phyloP scores from a whole-genome alignment of 2,888 invertebrate species.

The Pammene aurita region DNA sequence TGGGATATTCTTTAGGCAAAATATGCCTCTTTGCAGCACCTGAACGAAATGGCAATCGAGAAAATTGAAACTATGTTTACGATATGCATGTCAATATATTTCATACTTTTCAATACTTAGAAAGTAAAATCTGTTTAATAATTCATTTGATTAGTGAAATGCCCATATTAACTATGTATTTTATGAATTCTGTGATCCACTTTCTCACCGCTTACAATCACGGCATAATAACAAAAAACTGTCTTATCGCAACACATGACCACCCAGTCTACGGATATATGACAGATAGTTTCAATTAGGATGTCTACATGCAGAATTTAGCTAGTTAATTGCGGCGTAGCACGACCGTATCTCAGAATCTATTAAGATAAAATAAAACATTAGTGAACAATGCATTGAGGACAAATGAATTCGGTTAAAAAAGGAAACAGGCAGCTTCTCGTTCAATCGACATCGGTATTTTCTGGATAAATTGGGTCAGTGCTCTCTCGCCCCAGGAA shows the following conservation, averaged over 20 bases:
- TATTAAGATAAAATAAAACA: too few relatives aligned
- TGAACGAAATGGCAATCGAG: too few relatives aligned
- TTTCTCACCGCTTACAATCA: neutral
- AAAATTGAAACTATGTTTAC: too few relatives aligned
- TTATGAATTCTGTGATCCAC: neutral
- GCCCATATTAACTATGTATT: neutral
- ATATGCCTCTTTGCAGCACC: too few relatives aligned
- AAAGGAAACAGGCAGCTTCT: neutral
- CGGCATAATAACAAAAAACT: neutral
- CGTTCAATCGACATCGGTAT: constrained; percentile 3
- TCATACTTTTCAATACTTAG: neutral
- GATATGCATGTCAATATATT: neutral
- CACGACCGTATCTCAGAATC: too few relatives aligned
- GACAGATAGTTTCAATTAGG: neutral
- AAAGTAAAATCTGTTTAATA: neutral
- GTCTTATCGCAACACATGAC: neutral
- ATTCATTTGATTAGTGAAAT: neutral
- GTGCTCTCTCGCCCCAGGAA: neutral
- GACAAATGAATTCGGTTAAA: too few relatives aligned
- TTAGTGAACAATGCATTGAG: too few relatives aligned
- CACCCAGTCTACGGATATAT: neutral
- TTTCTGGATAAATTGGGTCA: constrained; percentile 8
- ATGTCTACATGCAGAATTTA: neutral
- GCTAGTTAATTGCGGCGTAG: too few relatives aligned
- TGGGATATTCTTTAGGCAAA: neutral